phyloP scores from a whole-genome alignment of 2,888 invertebrate species.

The Diarsia rubi region DNA sequence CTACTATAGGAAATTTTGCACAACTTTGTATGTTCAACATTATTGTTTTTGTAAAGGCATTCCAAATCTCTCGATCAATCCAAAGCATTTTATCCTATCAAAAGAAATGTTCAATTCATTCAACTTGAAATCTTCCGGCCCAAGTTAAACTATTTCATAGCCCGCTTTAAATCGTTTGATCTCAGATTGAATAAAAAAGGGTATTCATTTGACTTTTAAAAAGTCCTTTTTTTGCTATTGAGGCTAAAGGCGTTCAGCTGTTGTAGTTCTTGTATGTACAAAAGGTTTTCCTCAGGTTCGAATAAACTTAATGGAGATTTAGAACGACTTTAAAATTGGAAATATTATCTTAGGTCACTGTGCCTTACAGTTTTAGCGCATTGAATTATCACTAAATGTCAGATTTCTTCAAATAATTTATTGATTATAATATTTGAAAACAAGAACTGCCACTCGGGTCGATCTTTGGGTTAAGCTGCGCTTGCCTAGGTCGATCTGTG shows the following conservation, averaged over 20 bases:
- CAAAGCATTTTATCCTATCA: not conserved
- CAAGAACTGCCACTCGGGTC: too few species aligned
- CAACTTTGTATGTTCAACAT: not conserved
- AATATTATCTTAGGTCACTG: not conserved
- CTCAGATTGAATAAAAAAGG: constrained; percentile 32
- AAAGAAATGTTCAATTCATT: constrained; percentile 12
- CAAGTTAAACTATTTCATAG: constrained; percentile 32
- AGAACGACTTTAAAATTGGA: not conserved
- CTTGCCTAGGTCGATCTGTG: too few species aligned
- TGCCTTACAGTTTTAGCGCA: not conserved
- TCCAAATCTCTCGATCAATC: not conserved
- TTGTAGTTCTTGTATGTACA: not conserved
- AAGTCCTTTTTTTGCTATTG: constrained; percentile 16
- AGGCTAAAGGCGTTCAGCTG: not conserved
- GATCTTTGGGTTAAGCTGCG: too few species aligned
- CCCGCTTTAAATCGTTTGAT: constrained; percentile 33
- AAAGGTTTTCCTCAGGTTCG: not conserved
- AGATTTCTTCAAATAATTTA: too few species aligned
- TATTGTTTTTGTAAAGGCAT: not conserved
- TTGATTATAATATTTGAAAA: too few species aligned
- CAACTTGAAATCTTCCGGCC: constrained; percentile 20
- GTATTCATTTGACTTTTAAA: constrained; percentile 9
- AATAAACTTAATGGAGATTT: not conserved
- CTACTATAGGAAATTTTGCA: not conserved
- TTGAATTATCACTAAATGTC: too few species aligned